These are phyloP conservation scores for Gastracanthus pulcherrimus DNA, from an alignment of 2,888 invertebrate genomes.

Conservation along the genomic window DNA sequence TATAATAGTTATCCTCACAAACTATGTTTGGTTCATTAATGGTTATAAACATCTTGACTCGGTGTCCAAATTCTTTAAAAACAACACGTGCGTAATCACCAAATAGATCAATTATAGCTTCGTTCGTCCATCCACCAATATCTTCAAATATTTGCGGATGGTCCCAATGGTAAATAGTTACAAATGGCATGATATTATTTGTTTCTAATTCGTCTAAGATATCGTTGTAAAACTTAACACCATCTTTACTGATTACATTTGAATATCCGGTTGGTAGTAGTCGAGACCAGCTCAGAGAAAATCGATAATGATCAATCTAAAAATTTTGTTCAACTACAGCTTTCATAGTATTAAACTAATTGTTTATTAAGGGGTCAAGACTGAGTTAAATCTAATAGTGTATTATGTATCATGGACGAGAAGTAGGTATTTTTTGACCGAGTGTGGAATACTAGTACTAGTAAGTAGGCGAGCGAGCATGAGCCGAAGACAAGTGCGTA, in stretches of 20 bases:
- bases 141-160: slow-evolving; percentile 81
- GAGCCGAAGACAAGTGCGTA: too few species aligned
- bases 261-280: slow-evolving; percentile 77
- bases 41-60: slow-evolving; percentile 85
- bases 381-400: too few species aligned
- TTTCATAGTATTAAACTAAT: too few species aligned
- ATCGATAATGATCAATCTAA: slow-evolving; percentile 74
- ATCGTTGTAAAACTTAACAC: slow-evolving; percentile 78
- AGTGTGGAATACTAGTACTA: too few species aligned
- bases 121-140: slow-evolving; percentile 84
- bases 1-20: slow-evolving; percentile 79
- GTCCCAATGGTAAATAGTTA: slow-evolving; percentile 85
- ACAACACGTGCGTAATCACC: slow-evolving; percentile 81
- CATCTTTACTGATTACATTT: slow-evolving; percentile 72
- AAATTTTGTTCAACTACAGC: neutral
- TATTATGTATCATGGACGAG: too few species aligned
- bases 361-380: too few species aligned
- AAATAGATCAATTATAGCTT: slow-evolving; percentile 81
- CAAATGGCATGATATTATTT: slow-evolving; percentile 81
- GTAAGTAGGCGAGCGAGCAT: too few species aligned
- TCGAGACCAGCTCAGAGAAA: slow-evolving; percentile 78
- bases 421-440: too few species aligned
- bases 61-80: slow-evolving; percentile 78
- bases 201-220: slow-evolving; percentile 77
- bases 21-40: slow-evolving; percentile 86